A percentile compares a stretch with the other conserved stretches of the same genome.
Evolutionary conservation across 1,140 invertebrate species (phyloP).

Genomic region (Idris sp.): DNA sequence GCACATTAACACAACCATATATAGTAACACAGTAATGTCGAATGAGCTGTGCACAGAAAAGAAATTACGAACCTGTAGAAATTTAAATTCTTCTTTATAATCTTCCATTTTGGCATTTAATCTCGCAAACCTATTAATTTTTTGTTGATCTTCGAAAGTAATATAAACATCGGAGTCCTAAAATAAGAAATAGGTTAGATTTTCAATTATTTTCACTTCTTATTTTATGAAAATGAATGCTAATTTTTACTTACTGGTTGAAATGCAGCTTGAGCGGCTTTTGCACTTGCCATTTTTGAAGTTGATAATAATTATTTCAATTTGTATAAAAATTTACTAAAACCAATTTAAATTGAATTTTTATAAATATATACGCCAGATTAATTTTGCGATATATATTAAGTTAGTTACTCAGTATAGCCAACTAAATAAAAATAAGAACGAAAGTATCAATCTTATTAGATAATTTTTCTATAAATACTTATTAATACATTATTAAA

Average conservation of each 20-base stretch:
- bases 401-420: no score
- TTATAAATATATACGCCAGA: no score
- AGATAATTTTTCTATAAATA: no score
- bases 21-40: conserved; percentile 34
- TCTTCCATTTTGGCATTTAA: conserved; percentile 95
- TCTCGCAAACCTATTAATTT: conserved; percentile 97
- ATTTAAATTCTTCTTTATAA: conserved; percentile 92
- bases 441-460: no score
- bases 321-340: no score
- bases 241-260: conserved; percentile 66
- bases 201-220: background rate
- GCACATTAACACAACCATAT: conserved; percentile 64
- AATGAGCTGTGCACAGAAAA: background rate
- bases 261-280: conserved; percentile 69
- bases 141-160: conserved; percentile 97
- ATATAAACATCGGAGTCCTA: conserved; percentile 95
- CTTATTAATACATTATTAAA: no score
- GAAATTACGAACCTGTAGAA: conserved; percentile 82
- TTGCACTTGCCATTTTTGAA: conserved; percentile 67
- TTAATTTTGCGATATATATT: no score
- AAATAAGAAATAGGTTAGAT: conserved; percentile 65
- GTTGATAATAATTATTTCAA: no score
- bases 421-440: no score
- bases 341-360: no score
- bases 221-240: background rate